Evolutionary conservation across 2,888 invertebrate species (phyloP), one percentile per base, ranked within the genome.

Genomic region (Parapristionchus giblindavisi): DNA sequence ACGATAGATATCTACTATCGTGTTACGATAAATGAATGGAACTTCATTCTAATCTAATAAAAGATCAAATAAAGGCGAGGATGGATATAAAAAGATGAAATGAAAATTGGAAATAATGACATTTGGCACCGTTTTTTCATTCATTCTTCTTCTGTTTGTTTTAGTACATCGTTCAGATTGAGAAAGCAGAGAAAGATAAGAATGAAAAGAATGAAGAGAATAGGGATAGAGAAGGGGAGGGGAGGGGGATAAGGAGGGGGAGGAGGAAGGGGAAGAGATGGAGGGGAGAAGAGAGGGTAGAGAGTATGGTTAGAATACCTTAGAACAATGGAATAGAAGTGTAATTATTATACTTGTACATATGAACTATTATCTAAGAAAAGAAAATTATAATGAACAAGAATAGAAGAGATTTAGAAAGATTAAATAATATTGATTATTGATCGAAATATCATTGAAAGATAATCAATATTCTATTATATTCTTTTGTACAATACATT

Each of bases 381-480:
- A 21, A 14, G 27, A 52, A n/a, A 6, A 14, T 52, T 52, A 52
- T 52, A 11, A 24, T 29, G 11, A 11, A n/a, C 27, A 54, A n/a
- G 54, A 29, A 54, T 29, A 27, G 54, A 8, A 27, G 54, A 54
- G 24, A n/a, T 27, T 54, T 27, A 58, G 58, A 27, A 34, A 58
- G 58, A 29, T 32, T 34, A 24, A n/a, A n/a, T n/a, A n/a, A n/a
- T n/a, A n/a, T n/a, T n/a, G n/a, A n/a, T n/a, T n/a, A n/a, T n/a
- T n/a, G n/a, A n/a, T n/a, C n/a, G n/a, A n/a, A n/a, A n/a, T 27
- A 29, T 58, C 58, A 58, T 32, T 21, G 58, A 58, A 58, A 29
- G 29, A 32, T 29, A 58, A 43, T 14, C 43, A 54, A 29, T 27
- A 54, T 54, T 54, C 54, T 27, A 54, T 54, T 29, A 54, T 54